A percentile compares a stretch with the other conserved stretches of the same genome.
These are phyloP conservation scores for Nomada flava DNA, from an alignment of 2,888 invertebrate genomes.

Conservation along the genomic window DNA sequence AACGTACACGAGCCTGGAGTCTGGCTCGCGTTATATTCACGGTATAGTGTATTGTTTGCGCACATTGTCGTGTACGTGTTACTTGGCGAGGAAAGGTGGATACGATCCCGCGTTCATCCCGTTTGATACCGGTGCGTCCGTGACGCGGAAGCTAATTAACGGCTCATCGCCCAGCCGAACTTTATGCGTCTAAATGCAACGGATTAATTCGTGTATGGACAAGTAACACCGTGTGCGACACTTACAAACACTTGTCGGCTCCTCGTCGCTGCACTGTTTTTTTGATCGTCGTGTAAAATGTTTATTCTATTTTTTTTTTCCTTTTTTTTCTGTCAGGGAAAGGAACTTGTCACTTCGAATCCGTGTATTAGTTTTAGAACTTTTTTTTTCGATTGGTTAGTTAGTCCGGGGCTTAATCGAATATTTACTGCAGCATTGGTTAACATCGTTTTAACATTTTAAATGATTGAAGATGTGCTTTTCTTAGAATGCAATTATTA, in stretches of 20 bases:
- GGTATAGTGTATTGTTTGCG: constrained; percentile 49
- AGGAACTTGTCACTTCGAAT: too few species aligned
- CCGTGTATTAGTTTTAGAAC: too few species aligned
- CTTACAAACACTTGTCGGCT: constrained; percentile 38
- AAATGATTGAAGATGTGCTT: too few species aligned
- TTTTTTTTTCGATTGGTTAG: too few species aligned
- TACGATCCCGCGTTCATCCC: constrained; percentile 63
- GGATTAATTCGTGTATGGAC: constrained; percentile 67
- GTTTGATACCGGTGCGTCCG: constrained; percentile 69
- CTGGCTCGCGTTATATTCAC: constrained; percentile 23
- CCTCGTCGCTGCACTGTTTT: not conserved
- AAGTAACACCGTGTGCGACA: constrained; percentile 17
- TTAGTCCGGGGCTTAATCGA: too few species aligned
- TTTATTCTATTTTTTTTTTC: too few species aligned
- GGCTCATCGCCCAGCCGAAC: constrained; percentile 70
- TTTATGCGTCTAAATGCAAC: constrained; percentile 71
- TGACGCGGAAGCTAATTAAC: constrained; percentile 72
- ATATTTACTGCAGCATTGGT: too few species aligned
- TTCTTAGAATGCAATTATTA: too few species aligned
- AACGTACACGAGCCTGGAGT: constrained; percentile 2
- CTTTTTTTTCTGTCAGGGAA: too few species aligned
- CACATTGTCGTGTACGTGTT: constrained; percentile 54
- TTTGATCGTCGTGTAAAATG: not conserved
- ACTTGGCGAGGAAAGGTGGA: constrained; percentile 55
- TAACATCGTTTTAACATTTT: too few species aligned